Evolutionary conservation across 2,888 invertebrate genomes (phyloP).

Genomic region (Ligdia adustata): DNA sequence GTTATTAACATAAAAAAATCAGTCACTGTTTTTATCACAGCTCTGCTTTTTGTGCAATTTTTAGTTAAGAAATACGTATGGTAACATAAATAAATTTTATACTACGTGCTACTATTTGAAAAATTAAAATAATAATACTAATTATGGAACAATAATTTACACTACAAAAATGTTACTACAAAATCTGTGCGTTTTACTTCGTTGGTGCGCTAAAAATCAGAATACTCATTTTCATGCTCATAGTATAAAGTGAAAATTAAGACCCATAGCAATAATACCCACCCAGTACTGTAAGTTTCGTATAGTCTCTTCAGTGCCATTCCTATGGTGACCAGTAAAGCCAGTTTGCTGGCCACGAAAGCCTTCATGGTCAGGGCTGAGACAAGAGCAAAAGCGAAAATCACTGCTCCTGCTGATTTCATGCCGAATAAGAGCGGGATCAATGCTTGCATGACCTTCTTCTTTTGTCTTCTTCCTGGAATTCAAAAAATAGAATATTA

Average conservation of each 20-base stretch:
- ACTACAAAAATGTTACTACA: too few species aligned
- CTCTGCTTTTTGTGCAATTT: too few species aligned
- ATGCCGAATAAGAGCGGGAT: slow-evolving; percentile 88
- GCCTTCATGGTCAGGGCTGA: slow-evolving; percentile 87
- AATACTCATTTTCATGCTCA: slow-evolving; percentile 22
- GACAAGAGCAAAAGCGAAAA: slow-evolving; percentile 85
- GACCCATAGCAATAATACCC: slow-evolving; percentile 41
- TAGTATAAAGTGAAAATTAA: slow-evolving; percentile 9
- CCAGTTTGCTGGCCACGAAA: slow-evolving; percentile 87
- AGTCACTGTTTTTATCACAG: too few species aligned
- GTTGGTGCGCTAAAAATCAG: slow-evolving; percentile 22
- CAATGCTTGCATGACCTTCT: slow-evolving; percentile 85
- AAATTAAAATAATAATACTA: too few species aligned
- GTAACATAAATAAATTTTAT: too few species aligned
- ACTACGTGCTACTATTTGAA: background rate
- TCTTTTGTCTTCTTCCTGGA: slow-evolving; percentile 75
- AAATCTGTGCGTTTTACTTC: slow-evolving; percentile 5
- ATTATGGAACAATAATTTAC: too few species aligned
- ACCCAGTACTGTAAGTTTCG: slow-evolving; percentile 81
- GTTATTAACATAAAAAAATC: background rate
- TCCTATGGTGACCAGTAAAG: slow-evolving; percentile 85
- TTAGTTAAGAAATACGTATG: too few species aligned
- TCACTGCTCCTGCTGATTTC: slow-evolving; percentile 86
- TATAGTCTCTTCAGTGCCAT: slow-evolving; percentile 85
- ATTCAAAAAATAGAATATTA: slow-evolving; percentile 1